Evolutionary conservation across 2,888 invertebrate genomes (phyloP).

Genomic region (Drosophila prostipennis): DNA sequence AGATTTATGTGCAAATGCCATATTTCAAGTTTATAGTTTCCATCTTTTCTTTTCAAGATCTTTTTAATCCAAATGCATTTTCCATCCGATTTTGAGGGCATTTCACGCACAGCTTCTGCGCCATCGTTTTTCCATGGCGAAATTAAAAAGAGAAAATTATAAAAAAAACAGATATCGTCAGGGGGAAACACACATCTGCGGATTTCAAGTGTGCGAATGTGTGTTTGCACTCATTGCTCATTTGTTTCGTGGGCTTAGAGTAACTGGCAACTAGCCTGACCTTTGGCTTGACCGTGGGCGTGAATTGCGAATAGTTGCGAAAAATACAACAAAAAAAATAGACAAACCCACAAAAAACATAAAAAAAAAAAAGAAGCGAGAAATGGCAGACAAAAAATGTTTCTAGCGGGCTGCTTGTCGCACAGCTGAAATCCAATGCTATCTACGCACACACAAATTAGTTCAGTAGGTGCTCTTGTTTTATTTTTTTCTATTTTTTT

Average conservation of each 20-base stretch:
- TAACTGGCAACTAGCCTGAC: conserved; percentile 49
- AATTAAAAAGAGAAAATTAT: conserved; percentile 14
- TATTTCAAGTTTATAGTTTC: too few relatives aligned
- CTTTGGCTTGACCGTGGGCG: conserved; percentile 75
- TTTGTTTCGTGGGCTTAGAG: conserved; percentile 31
- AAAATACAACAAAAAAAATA: conserved; percentile 10
- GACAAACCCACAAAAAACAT: conserved; percentile 13
- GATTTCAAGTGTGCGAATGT: conserved; percentile 3
- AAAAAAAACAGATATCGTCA: conserved; percentile 46
- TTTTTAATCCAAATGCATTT: background rate
- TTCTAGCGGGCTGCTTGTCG: conserved; percentile 63
- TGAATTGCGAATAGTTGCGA: conserved; percentile 60
- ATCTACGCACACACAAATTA: conserved; percentile 72
- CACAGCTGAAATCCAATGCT: conserved; percentile 69
- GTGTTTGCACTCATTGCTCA: conserved; percentile 34
- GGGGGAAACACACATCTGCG: conserved; percentile 13
- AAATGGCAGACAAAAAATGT: conserved; percentile 39
- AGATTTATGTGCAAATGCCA: too few relatives aligned
- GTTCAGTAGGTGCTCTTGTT: conserved; percentile 74
- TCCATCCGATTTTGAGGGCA: background rate
- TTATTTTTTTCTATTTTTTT: conserved; percentile 35
- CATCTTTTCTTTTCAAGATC: background rate
- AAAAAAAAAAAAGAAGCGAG: conserved; percentile 17
- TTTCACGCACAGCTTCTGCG: conserved; percentile 3
- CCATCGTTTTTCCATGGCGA: conserved; percentile 14